These are phyloP conservation scores for Nomada ferruginata DNA, from an alignment of 2,888 invertebrate genomes.

Conservation along the genomic window DNA sequence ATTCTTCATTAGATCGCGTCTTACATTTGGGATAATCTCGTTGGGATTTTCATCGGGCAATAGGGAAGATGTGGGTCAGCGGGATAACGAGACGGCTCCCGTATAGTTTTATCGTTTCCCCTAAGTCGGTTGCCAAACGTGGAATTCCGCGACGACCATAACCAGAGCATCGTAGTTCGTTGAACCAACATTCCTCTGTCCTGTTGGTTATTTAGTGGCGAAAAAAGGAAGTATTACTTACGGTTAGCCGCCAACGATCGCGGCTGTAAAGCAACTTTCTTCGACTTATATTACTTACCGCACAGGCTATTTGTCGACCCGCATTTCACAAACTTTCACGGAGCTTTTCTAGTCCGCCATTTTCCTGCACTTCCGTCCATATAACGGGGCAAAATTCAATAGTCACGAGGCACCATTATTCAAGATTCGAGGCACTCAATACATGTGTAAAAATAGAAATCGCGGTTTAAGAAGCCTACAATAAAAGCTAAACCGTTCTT, in stretches of 20 bases:
- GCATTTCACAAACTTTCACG: slow-evolving; percentile 45
- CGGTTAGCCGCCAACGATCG: slow-evolving; percentile 35
- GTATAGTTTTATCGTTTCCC: slow-evolving; percentile 16
- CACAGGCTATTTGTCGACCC: slow-evolving; percentile 39
- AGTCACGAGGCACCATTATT: too few relatives aligned
- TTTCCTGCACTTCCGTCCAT: too few relatives aligned
- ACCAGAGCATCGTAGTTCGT: slow-evolving; percentile 31
- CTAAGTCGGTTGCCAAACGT: slow-evolving; percentile 13
- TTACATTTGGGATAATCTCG: not conserved
- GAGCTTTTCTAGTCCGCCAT: not conserved
- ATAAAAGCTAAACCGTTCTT: too few relatives aligned
- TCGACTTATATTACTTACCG: slow-evolving; percentile 53
- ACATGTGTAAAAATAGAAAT: too few relatives aligned
- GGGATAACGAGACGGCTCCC: not conserved
- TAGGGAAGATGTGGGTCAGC: slow-evolving; percentile 9
- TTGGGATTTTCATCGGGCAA: slow-evolving; percentile 4
- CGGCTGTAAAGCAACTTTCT: slow-evolving; percentile 50
- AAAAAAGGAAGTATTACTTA: slow-evolving; percentile 50
- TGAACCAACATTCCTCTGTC: not conserved
- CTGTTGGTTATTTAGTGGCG: slow-evolving; percentile 36
- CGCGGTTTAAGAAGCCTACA: too few relatives aligned
- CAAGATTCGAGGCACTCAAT: too few relatives aligned
- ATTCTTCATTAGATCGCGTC: slow-evolving; percentile 8
- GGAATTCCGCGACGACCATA: slow-evolving; percentile 23
- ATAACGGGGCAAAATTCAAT: too few relatives aligned